Base-by-base conservation (phyloP, 2,797 vertebrate genomes). In the Gymnothorax javanicus region DNA sequence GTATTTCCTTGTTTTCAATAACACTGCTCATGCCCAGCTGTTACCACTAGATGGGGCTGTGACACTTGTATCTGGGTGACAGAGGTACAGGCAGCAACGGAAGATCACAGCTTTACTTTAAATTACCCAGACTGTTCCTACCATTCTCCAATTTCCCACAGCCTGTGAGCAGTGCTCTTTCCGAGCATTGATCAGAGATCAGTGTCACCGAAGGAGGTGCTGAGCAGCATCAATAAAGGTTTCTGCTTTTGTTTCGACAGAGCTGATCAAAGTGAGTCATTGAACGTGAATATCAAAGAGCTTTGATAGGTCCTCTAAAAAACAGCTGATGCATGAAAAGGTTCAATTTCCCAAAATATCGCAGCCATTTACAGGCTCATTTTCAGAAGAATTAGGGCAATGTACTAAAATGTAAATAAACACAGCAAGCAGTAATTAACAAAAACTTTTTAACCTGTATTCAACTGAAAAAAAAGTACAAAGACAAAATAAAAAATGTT, bases 11-110 rank as follows among this genome's bases (percentile, higher is more conserved):
- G 20, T 54, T 23, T 81, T 81, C 12, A 81, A 43, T 23, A 12
- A 23, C 52, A 8, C 13, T 20, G 43, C 15, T 20, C 50, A 54
- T 9, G 0, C 3, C 33, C 3, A 23, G 12, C 8, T n/a, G 17
- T n/a, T 23, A 12, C 77, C 77, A 54, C 50, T 54, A 81, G 77
- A 23, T 81, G 77, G 77, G 54, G 52, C 77, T 81, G 77, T 81
- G 77, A 81, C 52, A 56, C 77, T 81, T 81, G 77, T 23, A 81
- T 56, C 20, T 81, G 77, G 50, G 77, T 23, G 77, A 54, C 77
- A 81, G 13, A 81, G 0, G 73, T 9, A 13, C 11, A 23, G 7
- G 52, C 77, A 56, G 54, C 56, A n/a, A 81, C 56, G 54, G 17
- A 20, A n/a, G 52, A 81, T n/a, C 77, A 56, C 43, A 52, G 77